These are phyloP conservation scores for Campoletis sonorensis DNA, from an alignment of 1,140 invertebrate genomes.

Conservation along the genomic window DNA sequence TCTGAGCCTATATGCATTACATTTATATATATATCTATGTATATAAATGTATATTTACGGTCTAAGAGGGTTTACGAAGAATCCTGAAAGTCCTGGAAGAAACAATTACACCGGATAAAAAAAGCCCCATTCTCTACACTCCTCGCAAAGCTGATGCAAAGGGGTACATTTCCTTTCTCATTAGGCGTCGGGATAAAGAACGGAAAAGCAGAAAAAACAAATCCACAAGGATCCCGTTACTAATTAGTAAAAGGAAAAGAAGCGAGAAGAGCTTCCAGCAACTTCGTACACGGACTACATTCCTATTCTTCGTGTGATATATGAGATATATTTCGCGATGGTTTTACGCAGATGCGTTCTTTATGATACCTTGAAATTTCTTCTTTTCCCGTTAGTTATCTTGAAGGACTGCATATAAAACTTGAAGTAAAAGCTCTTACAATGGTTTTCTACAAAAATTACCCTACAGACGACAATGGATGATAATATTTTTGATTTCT, in stretches of 20 bases:
- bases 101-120: slow-evolving; percentile 48
- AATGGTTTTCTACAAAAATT: too few relatives aligned
- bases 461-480: too few relatives aligned
- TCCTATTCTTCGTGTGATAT: slow-evolving; percentile 31
- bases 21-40: background rate
- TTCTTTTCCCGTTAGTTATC: background rate
- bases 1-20: background rate
- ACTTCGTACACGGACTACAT: slow-evolving; percentile 35
- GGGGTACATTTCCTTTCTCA: slow-evolving; percentile 68
- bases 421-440: too few relatives aligned
- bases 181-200: slow-evolving; percentile 62
- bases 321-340: slow-evolving; percentile 12
- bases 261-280: slow-evolving; percentile 62
- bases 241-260: slow-evolving; percentile 69
- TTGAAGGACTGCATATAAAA: background rate
- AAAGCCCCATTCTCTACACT: slow-evolving; percentile 15
- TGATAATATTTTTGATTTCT: too few relatives aligned
- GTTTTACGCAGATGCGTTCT: slow-evolving; percentile 15
- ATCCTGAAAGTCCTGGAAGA: slow-evolving; percentile 36
- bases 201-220: slow-evolving; percentile 45
- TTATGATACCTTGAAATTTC: slow-evolving; percentile 15
- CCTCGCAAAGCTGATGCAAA: slow-evolving; percentile 39
- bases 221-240: slow-evolving; percentile 67
- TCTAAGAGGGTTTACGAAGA: slow-evolving; percentile 25
- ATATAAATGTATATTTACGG: background rate